Evolutionary conservation across 2,797 vertebrate species (phyloP), one percentile per base, ranked within the genome.

Genomic region (Ctenosaura bakeri): DNA sequence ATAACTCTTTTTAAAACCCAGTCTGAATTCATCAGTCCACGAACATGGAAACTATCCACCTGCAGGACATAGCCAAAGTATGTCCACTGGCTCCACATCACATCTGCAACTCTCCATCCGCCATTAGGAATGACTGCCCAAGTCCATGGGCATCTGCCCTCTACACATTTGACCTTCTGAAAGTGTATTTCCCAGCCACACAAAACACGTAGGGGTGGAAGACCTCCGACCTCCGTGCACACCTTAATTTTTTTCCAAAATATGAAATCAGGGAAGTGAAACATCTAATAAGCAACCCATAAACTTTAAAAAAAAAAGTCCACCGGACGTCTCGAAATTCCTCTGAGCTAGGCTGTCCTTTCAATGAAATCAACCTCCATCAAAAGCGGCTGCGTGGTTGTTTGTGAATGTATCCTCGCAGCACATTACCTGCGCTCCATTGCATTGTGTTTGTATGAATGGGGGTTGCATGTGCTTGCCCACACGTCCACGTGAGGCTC

Each of bases 371-470:
- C 94, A 92, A 94, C 93, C 90, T 91, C 92, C 93, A 91, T 91
- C 91, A 93, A 95, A 74, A 95, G 93, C 88, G 85, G 59, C 94
- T 84, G 92, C 62, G 89, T 46, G 91, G 94, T 93, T 93, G 92
- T 95, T 96, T 97, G 93, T 97, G 97, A 98, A 97, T 97, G 97
- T 96, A 93, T 95, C 90, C 89, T 96, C 93, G 94, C 93, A 80
- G 94, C 95, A 89, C 93, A 95, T 97, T 96, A 96, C 97, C 95
- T 88, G 97, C 94, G 97, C 92, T 91, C 95, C 64, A 0, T 90
- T 93, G 96, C 96, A 95, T 96, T 96, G 96, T 96, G 95, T 96
- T 96, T 96, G 96, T 95, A 97, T 98, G 97, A 98, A 98, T 98
- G 97, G 95, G 97, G 97, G 96, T 95, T 95, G 96, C 96, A 96